Percentiles rank a stretch among this genome's conserved stretches.
These are phyloP conservation scores for Aleiodes leptofemur DNA, from an alignment of 2,888 invertebrate genomes.

Conservation along the genomic window DNA sequence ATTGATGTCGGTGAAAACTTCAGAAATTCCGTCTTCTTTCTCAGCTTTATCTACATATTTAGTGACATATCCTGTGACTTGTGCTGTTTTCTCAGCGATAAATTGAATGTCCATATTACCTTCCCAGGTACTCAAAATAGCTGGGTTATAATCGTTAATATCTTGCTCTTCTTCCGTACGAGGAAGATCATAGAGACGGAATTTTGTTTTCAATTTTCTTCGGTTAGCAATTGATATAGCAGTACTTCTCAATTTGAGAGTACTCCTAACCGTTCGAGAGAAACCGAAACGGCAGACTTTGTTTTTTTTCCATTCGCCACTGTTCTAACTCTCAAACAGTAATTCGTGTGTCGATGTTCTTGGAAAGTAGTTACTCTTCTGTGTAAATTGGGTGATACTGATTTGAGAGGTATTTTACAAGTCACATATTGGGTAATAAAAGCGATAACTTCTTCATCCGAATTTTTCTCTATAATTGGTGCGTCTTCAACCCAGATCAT, in stretches of 20 bases:
- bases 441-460: background rate
- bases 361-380: background rate
- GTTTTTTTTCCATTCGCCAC: background rate
- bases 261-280: too few species aligned
- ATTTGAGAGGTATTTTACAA: background rate
- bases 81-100: slow-evolving; percentile 59
- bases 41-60: slow-evolving; percentile 57
- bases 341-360: background rate
- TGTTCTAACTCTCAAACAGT: background rate
- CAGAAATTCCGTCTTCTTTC: slow-evolving; percentile 22
- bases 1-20: slow-evolving; percentile 57
- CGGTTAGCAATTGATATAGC: too few species aligned
- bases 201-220: too few species aligned
- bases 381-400: background rate
- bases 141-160: slow-evolving; percentile 44
- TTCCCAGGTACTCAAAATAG: slow-evolving; percentile 39
- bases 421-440: background rate
- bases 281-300: too few species aligned
- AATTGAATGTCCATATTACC: slow-evolving; percentile 42
- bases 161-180: slow-evolving; percentile 15
- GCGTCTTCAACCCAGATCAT: too few species aligned
- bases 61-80: slow-evolving; percentile 60
- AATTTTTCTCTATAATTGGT: too few species aligned
- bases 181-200: slow-evolving; percentile 20
- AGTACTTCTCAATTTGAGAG: too few species aligned